Evolutionary conservation across 2,797 vertebrate genomes (phyloP).

Genomic region (Anableps anableps): DNA sequence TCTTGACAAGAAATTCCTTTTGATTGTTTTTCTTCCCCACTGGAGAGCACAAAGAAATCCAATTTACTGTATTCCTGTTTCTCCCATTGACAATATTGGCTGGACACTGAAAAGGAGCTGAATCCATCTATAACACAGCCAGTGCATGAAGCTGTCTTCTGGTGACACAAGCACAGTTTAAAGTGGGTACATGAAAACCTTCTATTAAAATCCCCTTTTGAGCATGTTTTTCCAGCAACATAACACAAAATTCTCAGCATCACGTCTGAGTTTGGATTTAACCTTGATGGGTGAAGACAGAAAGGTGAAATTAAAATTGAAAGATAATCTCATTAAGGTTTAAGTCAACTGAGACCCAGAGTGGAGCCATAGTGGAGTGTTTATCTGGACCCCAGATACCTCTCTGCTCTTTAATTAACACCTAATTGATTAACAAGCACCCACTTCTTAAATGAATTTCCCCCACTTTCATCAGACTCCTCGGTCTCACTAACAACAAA

Average conservation of each 20-base stretch:
- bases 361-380: slow-evolving; percentile 30
- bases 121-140: not conserved
- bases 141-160: not conserved
- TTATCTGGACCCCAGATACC: slow-evolving; percentile 70
- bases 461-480: slow-evolving; percentile 67
- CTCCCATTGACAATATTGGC: too few species aligned
- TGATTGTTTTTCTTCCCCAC: not conserved
- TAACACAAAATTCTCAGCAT: not conserved
- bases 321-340: slow-evolving; percentile 59
- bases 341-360: slow-evolving; percentile 35
- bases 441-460: slow-evolving; percentile 65
- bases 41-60: not conserved
- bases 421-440: slow-evolving; percentile 75
- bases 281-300: slow-evolving; percentile 30
- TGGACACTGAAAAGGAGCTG: not conserved
- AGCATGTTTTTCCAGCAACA: not conserved
- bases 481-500: slow-evolving; percentile 2
- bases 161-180: not conserved
- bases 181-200: not conserved
- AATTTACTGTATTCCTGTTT: not conserved
- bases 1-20: not conserved
- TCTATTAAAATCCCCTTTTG: not conserved
- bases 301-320: slow-evolving; percentile 31
- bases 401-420: slow-evolving; percentile 68
- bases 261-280: slow-evolving; percentile 9